A percentile compares a stretch with the other conserved stretches of the same genome.
Evolutionary conservation across 2,888 invertebrate genomes (phyloP).

Genomic region (Drosophila multiciliata): DNA sequence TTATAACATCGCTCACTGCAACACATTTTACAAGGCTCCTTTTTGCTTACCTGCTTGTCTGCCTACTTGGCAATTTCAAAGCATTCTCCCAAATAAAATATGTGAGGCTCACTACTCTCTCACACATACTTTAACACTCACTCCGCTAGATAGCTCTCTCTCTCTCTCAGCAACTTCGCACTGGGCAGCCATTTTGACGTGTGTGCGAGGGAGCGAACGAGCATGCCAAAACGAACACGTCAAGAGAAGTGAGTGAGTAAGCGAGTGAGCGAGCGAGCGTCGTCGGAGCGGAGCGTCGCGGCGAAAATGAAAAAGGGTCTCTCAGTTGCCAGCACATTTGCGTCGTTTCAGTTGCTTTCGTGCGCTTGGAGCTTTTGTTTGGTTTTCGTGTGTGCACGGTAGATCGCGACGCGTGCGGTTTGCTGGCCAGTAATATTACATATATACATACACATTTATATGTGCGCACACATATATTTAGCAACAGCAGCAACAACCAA

Average conservation of each 20-base stretch:
- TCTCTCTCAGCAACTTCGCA: constrained; percentile 63
- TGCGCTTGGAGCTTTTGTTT: constrained; percentile 84
- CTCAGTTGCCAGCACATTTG: constrained; percentile 70
- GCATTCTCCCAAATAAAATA: constrained; percentile 71
- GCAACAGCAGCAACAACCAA: constrained; percentile 35
- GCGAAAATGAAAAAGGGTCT: constrained; percentile 65
- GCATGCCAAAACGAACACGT: constrained; percentile 53
- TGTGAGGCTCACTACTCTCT: constrained; percentile 54
- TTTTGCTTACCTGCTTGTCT: constrained; percentile 53
- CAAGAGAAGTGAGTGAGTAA: constrained; percentile 22
- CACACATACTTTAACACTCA: constrained; percentile 7
- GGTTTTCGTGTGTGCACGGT: constrained; percentile 78
- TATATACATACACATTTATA: constrained; percentile 15
- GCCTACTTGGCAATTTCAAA: constrained; percentile 72
- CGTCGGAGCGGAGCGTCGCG: constrained; percentile 50
- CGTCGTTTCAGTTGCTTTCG: constrained; percentile 82
- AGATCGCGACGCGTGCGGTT: constrained; percentile 75
- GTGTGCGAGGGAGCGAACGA: constrained; percentile 46
- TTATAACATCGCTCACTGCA: constrained; percentile 65
- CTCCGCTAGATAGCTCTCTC: constrained; percentile 10
- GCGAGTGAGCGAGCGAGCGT: constrained; percentile 38
- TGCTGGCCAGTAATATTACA: constrained; percentile 64
- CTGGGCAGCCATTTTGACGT: constrained; percentile 63
- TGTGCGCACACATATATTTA: constrained; percentile 18
- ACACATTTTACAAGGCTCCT: constrained; percentile 55